These are phyloP conservation scores for Thereva nobilitata DNA, from an alignment of 2,888 invertebrate species.

Conservation along the genomic window DNA sequence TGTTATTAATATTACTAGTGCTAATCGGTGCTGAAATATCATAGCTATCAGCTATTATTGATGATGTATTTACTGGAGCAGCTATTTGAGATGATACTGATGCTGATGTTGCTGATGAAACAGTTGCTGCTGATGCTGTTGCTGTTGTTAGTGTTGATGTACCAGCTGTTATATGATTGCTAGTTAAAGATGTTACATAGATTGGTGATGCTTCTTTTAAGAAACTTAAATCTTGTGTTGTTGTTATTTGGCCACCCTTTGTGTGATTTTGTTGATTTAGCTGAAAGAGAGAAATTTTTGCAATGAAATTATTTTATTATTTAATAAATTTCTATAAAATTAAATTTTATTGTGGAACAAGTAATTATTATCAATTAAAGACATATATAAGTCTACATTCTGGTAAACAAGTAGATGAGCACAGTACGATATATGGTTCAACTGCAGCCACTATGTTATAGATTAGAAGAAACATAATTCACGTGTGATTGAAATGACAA, in stretches of 20 bases:
- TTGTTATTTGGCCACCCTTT: conserved; percentile 59
- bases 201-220: conserved; percentile 81
- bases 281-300: conserved; percentile 41
- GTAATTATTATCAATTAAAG: not conserved
- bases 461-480: too few species aligned
- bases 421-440: too few species aligned
- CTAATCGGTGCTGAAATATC: conserved; percentile 17
- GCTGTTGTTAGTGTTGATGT: conserved; percentile 61
- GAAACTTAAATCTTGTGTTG: conserved; percentile 70
- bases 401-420: too few species aligned
- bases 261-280: conserved; percentile 56
- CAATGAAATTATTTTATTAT: not conserved
- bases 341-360: too few species aligned
- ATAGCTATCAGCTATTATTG: conserved; percentile 9
- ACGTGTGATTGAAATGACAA: too few species aligned
- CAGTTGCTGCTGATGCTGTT: conserved; percentile 48
- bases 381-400: not conserved
- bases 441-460: too few species aligned
- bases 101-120: conserved; percentile 53
- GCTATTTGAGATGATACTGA: conserved; percentile 38
- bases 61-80: conserved; percentile 38
- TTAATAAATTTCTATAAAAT: not conserved
- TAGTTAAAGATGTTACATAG: conserved; percentile 76
- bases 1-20: conserved; percentile 34
- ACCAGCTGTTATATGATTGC: conserved; percentile 61